A percentile compares a stretch with the other conserved stretches of the same genome.
These are phyloP conservation scores for Drosophila trapezifrons DNA, from an alignment of 1,140 invertebrate genomes.

Conservation along the genomic window DNA sequence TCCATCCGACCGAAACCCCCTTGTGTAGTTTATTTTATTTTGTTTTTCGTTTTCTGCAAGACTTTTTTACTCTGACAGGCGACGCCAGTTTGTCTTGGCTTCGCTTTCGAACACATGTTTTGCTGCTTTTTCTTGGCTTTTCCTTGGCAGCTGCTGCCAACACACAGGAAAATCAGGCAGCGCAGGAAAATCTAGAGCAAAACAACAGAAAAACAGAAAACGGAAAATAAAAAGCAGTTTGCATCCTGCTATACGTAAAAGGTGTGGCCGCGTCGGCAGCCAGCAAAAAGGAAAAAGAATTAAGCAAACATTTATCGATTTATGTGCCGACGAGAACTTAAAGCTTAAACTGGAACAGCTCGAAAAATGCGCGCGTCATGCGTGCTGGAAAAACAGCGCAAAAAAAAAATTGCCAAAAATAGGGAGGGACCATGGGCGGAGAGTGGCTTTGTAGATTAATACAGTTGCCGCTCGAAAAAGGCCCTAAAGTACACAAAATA, in stretches of 20 bases:
- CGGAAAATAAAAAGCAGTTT: constrained; percentile 20
- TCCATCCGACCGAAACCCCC: constrained; percentile 4
- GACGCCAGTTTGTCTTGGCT: constrained; percentile 66
- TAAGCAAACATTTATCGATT: constrained; percentile 56
- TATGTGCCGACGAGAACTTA: constrained; percentile 36
- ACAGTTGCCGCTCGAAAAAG: neutral
- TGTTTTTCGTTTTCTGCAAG: constrained; percentile 6
- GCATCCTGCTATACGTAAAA: constrained; percentile 31
- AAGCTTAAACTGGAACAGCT: constrained; percentile 41
- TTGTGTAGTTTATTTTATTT: constrained; percentile 10
- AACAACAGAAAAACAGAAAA: constrained; percentile 51
- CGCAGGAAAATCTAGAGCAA: constrained; percentile 50
- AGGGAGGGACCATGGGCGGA: neutral
- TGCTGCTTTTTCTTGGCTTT: constrained; percentile 17
- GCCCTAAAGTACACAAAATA: neutral
- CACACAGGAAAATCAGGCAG: constrained; percentile 37
- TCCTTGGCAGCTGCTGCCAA: constrained; percentile 45
- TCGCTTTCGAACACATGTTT: constrained; percentile 53
- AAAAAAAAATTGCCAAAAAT: constrained; percentile 9
- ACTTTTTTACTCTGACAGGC: constrained; percentile 37
- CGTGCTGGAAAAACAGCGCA: constrained; percentile 32
- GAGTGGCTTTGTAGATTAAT: neutral
- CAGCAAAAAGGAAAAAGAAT: constrained; percentile 32
- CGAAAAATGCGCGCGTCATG: constrained; percentile 42
- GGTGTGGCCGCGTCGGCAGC: constrained; percentile 20